Base-by-base conservation (phyloP, 2,797 vertebrate species). In the Sitta carolinensis region DNA sequence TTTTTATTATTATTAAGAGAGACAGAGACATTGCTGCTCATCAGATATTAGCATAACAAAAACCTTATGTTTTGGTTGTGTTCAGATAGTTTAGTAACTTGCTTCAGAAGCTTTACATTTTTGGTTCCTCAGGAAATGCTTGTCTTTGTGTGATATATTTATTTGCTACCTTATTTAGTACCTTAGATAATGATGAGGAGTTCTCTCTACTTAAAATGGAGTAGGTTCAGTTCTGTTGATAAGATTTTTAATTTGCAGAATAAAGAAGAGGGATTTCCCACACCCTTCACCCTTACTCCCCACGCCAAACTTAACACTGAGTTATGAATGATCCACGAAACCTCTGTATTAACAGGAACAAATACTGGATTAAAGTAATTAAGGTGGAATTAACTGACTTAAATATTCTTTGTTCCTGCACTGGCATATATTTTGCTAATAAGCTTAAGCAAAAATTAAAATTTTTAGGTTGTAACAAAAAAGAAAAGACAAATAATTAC, bases 271-370 rank as follows among this genome's bases (percentile, higher is more conserved):
- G 1, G 14, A 10, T 21, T 76, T 27, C 20, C 22, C 5, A 12
- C 5, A 50, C 6, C 12, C 4, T 32, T 59, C 12, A 32, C 15
- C 9, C 4, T 42, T 16, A 22, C 4, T 1, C 2, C 4, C 6
- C 7, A 0, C 2, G 4, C 5, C 6, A 50, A 85, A 58, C 8
- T 40, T 75, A 67, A n/a, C 3, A 2, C 13, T 54, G 52, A 18
- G 18, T 61, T 90, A 36, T 2, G 10, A 23, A 18, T 85, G 62
- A 45, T 70, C 30, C 7, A 18, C 23, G 58, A 30, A 90, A 88
- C 29, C 27, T 7, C 26, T 75, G 5, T 72, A 23, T 14, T 54
- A 20, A 75, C 84, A 62, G 22, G 21, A 66, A 19, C 34, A 75
- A 70, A 62, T 82, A 30, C 5, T 38, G 9, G 34, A 54, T 70